Conservation (phyloP, 2,113 vertebrate species). For the Pygoscelis antarcticus region DNA sequence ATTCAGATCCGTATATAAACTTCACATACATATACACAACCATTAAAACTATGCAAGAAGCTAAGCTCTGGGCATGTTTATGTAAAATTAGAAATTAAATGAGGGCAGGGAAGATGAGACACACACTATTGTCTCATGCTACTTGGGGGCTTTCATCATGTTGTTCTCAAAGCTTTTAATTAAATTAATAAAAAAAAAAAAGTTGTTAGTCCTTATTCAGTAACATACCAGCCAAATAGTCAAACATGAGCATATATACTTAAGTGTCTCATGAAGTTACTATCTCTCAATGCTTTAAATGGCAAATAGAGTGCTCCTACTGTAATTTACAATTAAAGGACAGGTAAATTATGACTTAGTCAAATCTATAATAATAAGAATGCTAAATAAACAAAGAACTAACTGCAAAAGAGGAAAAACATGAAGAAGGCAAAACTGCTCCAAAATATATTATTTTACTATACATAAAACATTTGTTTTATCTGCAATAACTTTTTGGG, state of each 20-base stretch:
- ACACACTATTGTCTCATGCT: background rate
- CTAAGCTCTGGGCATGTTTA: background rate
- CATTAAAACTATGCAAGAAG: background rate
- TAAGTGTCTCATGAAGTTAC: background rate
- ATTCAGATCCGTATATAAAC: background rate
- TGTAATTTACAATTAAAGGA: background rate
- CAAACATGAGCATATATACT: background rate
- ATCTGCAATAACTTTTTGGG: conserved; percentile 58
- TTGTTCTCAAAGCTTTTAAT: background rate
- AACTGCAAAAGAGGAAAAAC: background rate
- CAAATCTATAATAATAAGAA: background rate
- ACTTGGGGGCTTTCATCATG: background rate
- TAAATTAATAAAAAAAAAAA: background rate
- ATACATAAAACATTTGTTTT: conserved; percentile 40
- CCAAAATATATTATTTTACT: conserved; percentile 27
- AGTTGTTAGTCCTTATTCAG: background rate
- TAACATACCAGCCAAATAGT: background rate
- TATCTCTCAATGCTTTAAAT: background rate
- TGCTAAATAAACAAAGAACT: background rate
- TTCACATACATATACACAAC: background rate
- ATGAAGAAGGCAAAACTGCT: background rate
- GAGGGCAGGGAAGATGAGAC: background rate
- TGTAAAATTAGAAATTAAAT: background rate
- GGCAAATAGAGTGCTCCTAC: background rate
- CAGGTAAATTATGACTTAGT: background rate